phyloP scores from a whole-genome alignment of 2,888 invertebrate species.

The Sceliomorpha sp. region DNA sequence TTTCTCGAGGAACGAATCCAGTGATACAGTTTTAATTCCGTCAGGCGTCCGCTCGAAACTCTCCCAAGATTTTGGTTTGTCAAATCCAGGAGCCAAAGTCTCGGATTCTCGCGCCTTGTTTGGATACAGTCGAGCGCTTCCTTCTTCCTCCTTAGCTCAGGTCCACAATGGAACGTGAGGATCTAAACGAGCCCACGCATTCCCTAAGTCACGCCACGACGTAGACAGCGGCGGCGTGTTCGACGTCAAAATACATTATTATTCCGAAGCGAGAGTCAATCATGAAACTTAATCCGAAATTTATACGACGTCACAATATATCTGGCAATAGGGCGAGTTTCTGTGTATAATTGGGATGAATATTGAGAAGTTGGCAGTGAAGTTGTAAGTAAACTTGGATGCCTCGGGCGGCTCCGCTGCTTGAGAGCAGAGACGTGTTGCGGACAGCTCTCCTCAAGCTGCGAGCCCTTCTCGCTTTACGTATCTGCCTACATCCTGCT shows the following conservation, averaged over 20 bases:
- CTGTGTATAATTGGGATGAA: slow-evolving; percentile 78
- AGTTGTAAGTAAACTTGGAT: slow-evolving; percentile 80
- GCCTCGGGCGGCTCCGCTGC: slow-evolving; percentile 76
- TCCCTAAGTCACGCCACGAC: slow-evolving; percentile 11
- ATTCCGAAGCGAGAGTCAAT: slow-evolving; percentile 57
- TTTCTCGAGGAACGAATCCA: too few species aligned
- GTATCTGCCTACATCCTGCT: slow-evolving; percentile 62
- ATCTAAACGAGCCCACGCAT: background rate
- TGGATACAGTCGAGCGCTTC: too few species aligned
- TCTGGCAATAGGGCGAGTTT: slow-evolving; percentile 55
- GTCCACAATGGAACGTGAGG: background rate
- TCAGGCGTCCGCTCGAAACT: too few species aligned
- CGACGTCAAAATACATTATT: slow-evolving; percentile 45
- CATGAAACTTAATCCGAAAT: slow-evolving; percentile 56
- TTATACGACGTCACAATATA: slow-evolving; percentile 55
- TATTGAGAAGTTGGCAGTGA: slow-evolving; percentile 80
- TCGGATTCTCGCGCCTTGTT: too few species aligned
- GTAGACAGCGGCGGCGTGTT: slow-evolving; percentile 28
- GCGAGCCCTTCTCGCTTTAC: slow-evolving; percentile 63
- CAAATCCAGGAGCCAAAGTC: too few species aligned
- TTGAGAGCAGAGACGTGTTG: slow-evolving; percentile 80
- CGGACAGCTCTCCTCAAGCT: slow-evolving; percentile 74
- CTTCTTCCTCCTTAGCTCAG: too few species aligned
- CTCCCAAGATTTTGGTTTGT: too few species aligned
- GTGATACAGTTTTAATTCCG: too few species aligned